Conservation (phyloP, 2,888 invertebrate species). For the Lasius fuliginosus region DNA sequence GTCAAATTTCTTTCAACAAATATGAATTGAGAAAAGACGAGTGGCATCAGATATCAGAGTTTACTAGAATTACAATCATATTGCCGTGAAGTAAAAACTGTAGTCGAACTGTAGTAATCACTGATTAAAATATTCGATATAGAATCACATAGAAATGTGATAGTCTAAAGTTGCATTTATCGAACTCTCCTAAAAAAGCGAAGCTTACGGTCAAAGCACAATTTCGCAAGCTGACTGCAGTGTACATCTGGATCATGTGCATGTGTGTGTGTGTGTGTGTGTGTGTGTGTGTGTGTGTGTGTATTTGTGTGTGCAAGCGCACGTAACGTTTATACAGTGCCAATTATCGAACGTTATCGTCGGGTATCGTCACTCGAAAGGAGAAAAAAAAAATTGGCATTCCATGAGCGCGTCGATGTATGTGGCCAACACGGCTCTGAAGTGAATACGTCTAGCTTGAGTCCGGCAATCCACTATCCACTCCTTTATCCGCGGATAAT, state of each 20-base stretch:
- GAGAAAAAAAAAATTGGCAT: slow-evolving; percentile 69
- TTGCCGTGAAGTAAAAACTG: not conserved
- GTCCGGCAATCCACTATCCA: slow-evolving; percentile 65
- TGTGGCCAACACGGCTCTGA: slow-evolving; percentile 14
- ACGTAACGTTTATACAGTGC: slow-evolving; percentile 78
- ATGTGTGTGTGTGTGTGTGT: slow-evolving; percentile 13
- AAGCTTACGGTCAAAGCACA: slow-evolving; percentile 8
- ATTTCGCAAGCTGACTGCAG: slow-evolving; percentile 33
- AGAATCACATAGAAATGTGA: not conserved
- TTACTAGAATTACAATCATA: not conserved
- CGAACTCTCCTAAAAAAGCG: not conserved
- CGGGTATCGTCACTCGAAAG: slow-evolving; percentile 71
- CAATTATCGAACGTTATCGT: slow-evolving; percentile 84
- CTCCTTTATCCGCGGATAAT: slow-evolving; percentile 79
- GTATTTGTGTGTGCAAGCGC: slow-evolving; percentile 53
- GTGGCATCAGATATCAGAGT: not conserved
- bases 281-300: slow-evolving; percentile 36
- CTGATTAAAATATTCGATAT: not conserved
- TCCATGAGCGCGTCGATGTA: slow-evolving; percentile 52
- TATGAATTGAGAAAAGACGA: not conserved
- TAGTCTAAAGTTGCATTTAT: not conserved
- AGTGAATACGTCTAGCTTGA: slow-evolving; percentile 44
- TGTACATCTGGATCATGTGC: not conserved
- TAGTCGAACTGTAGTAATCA: not conserved
- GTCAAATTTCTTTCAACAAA: slow-evolving; percentile 8